A percentile compares a stretch with the other conserved stretches of the same genome.
Conservation (phyloP, 2,888 invertebrate genomes). For the Caenorhabditis sp. region DNA sequence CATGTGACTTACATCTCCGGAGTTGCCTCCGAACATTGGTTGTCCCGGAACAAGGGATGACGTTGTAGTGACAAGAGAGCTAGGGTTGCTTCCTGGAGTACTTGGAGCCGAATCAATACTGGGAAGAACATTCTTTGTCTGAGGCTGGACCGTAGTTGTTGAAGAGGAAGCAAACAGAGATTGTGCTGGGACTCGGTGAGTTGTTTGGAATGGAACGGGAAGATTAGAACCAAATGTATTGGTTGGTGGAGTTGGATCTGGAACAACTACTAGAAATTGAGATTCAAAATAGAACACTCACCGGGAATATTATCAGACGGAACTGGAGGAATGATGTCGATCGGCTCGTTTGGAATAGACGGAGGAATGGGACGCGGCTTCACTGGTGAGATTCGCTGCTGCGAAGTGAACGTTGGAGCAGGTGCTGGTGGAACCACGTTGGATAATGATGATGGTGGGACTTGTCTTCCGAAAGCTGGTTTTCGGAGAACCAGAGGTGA, state of each 20-base stretch:
- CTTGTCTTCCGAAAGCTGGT: conserved; percentile 10
- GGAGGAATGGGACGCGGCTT: conserved; percentile 34
- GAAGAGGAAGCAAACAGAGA: conserved; percentile 56
- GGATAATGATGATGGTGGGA: conserved; percentile 10
- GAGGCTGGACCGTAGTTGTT: conserved; percentile 41
- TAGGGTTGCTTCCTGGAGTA: conserved; percentile 42
- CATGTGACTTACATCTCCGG: not conserved
- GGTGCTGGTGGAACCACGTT: conserved; percentile 57
- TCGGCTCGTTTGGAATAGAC: conserved; percentile 56
- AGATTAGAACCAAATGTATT: conserved; percentile 31
- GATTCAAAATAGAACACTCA: too few species aligned
- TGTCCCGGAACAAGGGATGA: conserved; percentile 37
- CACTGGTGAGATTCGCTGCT: conserved; percentile 20
- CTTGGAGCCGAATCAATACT: conserved; percentile 52
- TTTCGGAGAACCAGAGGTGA: not conserved
- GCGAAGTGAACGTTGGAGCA: conserved; percentile 17
- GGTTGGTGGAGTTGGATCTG: conserved; percentile 57
- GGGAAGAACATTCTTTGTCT: conserved; percentile 52
- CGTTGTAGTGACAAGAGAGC: conserved; percentile 43
- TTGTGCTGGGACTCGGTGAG: conserved; percentile 61
- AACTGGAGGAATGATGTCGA: conserved; percentile 62
- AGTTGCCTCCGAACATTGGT: conserved; percentile 40
- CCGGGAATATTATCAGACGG: conserved; percentile 64
- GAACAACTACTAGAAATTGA: conserved; percentile 36
- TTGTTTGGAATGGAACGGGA: conserved; percentile 60